phyloP scores from a whole-genome alignment of 2,888 invertebrate genomes.

The Platyscelio sp. region DNA sequence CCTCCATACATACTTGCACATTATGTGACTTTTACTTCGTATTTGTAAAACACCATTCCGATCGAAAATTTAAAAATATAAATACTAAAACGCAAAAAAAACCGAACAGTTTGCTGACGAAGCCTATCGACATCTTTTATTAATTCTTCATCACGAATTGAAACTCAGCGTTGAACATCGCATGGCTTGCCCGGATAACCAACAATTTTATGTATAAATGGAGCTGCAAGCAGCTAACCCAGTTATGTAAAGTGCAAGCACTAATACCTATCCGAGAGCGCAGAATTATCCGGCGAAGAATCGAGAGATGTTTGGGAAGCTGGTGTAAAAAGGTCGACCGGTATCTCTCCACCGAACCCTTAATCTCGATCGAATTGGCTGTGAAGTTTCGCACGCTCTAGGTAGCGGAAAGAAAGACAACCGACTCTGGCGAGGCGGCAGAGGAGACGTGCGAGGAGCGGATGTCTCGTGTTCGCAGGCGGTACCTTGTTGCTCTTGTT shows the following conservation, averaged over 20 bases:
- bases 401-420: slow-evolving; percentile 71
- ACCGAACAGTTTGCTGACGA: too few relatives aligned
- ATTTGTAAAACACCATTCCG: too few relatives aligned
- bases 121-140: too few relatives aligned
- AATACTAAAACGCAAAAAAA: too few relatives aligned
- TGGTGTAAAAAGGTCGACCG: slow-evolving; percentile 60
- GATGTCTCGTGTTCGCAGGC: slow-evolving; percentile 78
- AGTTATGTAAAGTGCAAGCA: slow-evolving; percentile 57
- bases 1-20: too few relatives aligned
- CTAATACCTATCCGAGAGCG: slow-evolving; percentile 32
- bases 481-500: slow-evolving; percentile 84
- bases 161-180: too few relatives aligned
- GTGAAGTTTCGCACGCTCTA: slow-evolving; percentile 81
- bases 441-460: slow-evolving; percentile 53
- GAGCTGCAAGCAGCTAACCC: slow-evolving; percentile 31
- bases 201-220: too few relatives aligned
- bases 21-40: too few relatives aligned
- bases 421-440: slow-evolving; percentile 39
- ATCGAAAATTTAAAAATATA: too few relatives aligned
- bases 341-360: slow-evolving; percentile 59
- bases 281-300: slow-evolving; percentile 53
- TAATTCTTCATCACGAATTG: too few relatives aligned
- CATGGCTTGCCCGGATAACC: too few relatives aligned
- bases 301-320: slow-evolving; percentile 65
- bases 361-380: slow-evolving; percentile 74